Evolutionary conservation across 2,888 invertebrate species (phyloP).

Genomic region (Pristionchus fissidentatus): DNA sequence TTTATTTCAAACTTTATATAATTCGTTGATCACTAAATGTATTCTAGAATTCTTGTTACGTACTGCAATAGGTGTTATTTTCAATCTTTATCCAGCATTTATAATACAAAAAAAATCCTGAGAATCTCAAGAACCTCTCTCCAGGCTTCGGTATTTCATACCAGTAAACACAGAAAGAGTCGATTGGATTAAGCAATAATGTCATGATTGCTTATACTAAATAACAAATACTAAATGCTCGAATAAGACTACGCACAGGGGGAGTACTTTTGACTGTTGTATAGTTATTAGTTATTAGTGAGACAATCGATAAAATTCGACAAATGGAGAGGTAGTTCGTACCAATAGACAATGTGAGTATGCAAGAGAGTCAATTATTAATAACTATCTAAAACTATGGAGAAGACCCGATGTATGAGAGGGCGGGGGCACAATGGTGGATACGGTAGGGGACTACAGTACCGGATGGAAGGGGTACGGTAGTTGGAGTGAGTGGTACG

Average conservation of each 20-base stretch:
- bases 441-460: no score
- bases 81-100: constrained; percentile 11
- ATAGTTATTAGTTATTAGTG: constrained; percentile 31
- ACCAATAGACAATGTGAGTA: constrained; percentile 21
- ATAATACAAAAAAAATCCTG: constrained; percentile 35
- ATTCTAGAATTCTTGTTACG: no score
- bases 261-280: constrained; percentile 20
- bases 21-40: no score
- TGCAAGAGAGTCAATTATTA: constrained; percentile 31
- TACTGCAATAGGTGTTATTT: no score
- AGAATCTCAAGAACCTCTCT: constrained; percentile 22
- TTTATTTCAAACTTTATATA: no score
- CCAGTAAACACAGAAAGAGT: constrained; percentile 40
- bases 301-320: not conserved
- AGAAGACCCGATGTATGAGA: constrained; percentile 22
- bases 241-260: constrained; percentile 30
- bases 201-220: constrained; percentile 31
- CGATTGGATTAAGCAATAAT: constrained; percentile 21
- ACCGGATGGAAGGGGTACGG: constrained; percentile 5
- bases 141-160: constrained; percentile 19
- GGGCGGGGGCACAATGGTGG: not conserved
- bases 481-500: not conserved
- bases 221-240: constrained; percentile 30
- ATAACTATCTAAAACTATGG: constrained; percentile 40
- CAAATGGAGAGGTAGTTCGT: constrained; percentile 14